Evolutionary conservation across 2,888 invertebrate genomes (phyloP), one percentile per base, ranked within the genome.

Genomic region (Ectobius pallidus): DNA sequence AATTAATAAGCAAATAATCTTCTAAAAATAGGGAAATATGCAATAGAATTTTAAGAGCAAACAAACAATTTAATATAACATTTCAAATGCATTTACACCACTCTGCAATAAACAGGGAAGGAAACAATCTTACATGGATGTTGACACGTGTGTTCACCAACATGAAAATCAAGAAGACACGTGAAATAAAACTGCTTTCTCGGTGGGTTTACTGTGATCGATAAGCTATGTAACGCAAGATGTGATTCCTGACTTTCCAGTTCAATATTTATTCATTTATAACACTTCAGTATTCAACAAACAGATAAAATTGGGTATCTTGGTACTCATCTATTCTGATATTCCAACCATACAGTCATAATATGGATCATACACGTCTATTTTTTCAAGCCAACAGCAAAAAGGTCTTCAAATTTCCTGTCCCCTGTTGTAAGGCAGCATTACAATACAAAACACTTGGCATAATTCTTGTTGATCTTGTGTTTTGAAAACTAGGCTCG

Each of bases 301-400:
- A 39, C 18, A 63, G 42, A 42, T 63, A 14, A 63, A 22, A 22
- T 14, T 63, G 62, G 62, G 34, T 30, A 39, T 63, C 39, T 34
- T 34, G 34, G 6, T 52, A 46, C 4, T 11, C 46, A 46, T 46
- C 18, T 46, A 46, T 46, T 46, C 46, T 20, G 46, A 46, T 20
- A 46, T n/a, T 63, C 42, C 63, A 63, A 39, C 65, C 65, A 65
- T 46, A 42, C 63, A 65, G n/a, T 65, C 46, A 42, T 55, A 7
- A 32, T 44, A 46, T 44, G 27, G 27, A 27, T 16, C 30, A 61
- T 58, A 30, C n/a, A 34, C 18, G 22, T 44, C 30, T 68, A 30
- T 30, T 65, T 62, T 73, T 62, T 52, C 70, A 68, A 58, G 75
- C 76, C 76, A 76, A 76, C 76, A 76, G 76, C 76, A 76, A 76